Evolutionary conservation across 2,888 invertebrate genomes (phyloP), one percentile per base, ranked within the genome.

Genomic region (Xanthorhoe spadicearia): DNA sequence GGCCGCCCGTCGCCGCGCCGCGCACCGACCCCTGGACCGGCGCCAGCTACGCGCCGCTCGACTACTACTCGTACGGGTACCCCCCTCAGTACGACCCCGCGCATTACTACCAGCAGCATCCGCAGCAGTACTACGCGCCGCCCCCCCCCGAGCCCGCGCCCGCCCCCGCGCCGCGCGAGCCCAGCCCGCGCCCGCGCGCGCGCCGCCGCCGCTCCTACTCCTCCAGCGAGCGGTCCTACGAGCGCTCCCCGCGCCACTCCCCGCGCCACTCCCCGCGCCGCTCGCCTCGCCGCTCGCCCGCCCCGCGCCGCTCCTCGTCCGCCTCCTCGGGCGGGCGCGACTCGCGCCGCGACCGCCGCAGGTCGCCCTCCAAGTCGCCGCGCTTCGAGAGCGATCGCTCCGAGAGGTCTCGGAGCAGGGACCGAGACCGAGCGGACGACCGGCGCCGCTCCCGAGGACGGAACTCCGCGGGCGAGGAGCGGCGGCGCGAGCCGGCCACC

Each of bases 21-120:
- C 83, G 86, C 82, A 91, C 91, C 77, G 91, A 92, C 81, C 91
- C 91, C 71, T 92, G 91, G 91, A 91, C 91, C 49, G 91, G 91
- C 73, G 90, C 84, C 83, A 87, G 87, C 88, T 91, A 91, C 89
- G 63, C 61, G 19, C 78, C 79, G 70, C 80, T 77, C 78, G 80
- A 75, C 69, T 89, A 88, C 73, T 90, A 90, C 66, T 74, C 84
- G 68, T 73, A 81, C 55, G 38, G 13, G 0, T 13, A 61, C 80
- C 9, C 18, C 28, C 59, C 64, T 54, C 55, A 23, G 58, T 56
- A 60, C 62, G 66, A 55, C 59, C 63, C 56, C 69, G 73, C 71
- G 48, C 68, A 73, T 35, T 74, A 62, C 56, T 59, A 64, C 49
- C n/a, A 52, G 10, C 10, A 15, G 23, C 23, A 23, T 3, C 23